A percentile compares a stretch with the other conserved stretches of the same genome.
Conservation (phyloP, 1,140 invertebrate genomes). For the Apis mellifera region DNA sequence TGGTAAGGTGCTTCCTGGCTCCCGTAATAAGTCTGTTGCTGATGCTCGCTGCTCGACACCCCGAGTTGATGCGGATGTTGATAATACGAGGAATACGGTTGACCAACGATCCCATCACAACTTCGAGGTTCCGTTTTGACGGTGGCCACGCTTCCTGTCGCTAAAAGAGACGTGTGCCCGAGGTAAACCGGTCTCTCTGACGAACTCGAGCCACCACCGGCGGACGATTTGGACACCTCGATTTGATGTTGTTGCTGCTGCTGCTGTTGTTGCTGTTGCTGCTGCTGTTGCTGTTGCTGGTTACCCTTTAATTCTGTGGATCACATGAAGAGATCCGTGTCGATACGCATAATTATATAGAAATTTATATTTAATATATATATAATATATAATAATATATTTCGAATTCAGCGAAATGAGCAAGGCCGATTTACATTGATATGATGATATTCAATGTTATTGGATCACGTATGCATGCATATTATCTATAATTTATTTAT, state of each 20-base stretch:
- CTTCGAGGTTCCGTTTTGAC: slow-evolving; percentile 80
- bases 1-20: slow-evolving; percentile 83
- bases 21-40: slow-evolving; percentile 76
- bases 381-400: too few species aligned
- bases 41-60: slow-evolving; percentile 76
- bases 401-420: too few species aligned
- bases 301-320: slow-evolving; percentile 72
- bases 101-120: slow-evolving; percentile 76
- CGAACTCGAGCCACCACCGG: slow-evolving; percentile 65
- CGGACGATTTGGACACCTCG: slow-evolving; percentile 71
- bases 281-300: slow-evolving; percentile 69
- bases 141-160: slow-evolving; percentile 71
- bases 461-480: too few species aligned
- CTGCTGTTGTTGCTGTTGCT: slow-evolving; percentile 65
- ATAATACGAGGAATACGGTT: slow-evolving; percentile 78
- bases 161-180: slow-evolving; percentile 76
- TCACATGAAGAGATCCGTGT: not conserved
- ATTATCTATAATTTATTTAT: too few species aligned
- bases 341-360: too few species aligned
- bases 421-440: too few species aligned
- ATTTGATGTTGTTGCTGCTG: slow-evolving; percentile 74
- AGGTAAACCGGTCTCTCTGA: slow-evolving; percentile 77
- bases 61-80: slow-evolving; percentile 79
- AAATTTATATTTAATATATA: too few species aligned
- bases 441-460: too few species aligned